Base-by-base conservation (phyloP, 2,113 vertebrate genomes). In the Corvus moneduloides region DNA sequence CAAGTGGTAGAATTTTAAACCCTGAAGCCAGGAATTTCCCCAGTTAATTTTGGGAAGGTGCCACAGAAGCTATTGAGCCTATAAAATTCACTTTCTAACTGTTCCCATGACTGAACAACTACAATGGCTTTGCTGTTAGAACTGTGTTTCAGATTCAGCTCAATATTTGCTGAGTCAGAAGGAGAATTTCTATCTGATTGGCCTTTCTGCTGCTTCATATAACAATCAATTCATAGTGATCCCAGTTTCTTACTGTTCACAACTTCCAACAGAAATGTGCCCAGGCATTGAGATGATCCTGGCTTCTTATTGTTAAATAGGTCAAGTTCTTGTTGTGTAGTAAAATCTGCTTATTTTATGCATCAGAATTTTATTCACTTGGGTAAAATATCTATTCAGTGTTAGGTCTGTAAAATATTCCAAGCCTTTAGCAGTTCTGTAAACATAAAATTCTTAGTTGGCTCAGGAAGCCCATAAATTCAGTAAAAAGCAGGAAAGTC, bases 391-490 rank as follows among this genome's bases (percentile, higher is more conserved):
- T 66, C 66, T 69, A 2, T 69, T 93, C 82, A 84, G 39, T 77
- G 39, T 87, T 84, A 87, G 49, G 44, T 51, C 69, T 80, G 55
- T 80, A 90, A 95, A 91, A 83, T 24, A 59, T 87, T 90, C 73
- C 72, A 81, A 78, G 32, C 18, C 49, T 90, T 97, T 71, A 87
- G 82, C 51, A 74, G 71, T 90, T 89, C 81, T 83, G 89, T 93
- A 95, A 93, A 83, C 43, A 64, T 27, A 69, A 82, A 81, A 69
- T 48, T 63, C 33, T 58, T 55, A 66, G 63, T 48, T 94, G 91
- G 67, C 93, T 87, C 37, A 76, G 63, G 59, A 95, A 94, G 16
- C 33, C 49, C 59, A 90, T 85, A 85, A 84, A 96, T 95, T 64
- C 52, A 86, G 32, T 61, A 68, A 92, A 87, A 75, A 81, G 61